Percentiles rank a stretch among this genome's conserved stretches.
phyloP scores from a whole-genome alignment of 1,140 invertebrate species.

The Laupala kohalensis region DNA sequence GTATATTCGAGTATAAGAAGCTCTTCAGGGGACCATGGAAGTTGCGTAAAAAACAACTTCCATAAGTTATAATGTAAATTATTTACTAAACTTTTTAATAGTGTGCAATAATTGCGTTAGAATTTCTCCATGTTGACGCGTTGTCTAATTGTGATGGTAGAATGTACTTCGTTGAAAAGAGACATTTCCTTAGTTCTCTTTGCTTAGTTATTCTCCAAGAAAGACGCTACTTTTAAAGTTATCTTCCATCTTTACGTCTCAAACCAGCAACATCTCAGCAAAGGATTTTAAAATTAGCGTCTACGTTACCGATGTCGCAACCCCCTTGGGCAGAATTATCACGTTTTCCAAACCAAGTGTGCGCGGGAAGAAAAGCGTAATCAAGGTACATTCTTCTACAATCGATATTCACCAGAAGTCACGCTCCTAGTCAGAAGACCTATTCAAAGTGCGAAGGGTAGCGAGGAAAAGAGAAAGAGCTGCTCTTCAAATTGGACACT shows the following conservation, averaged over 20 bases:
- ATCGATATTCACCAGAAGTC: neutral
- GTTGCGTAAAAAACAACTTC: no score
- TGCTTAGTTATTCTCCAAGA: no score
- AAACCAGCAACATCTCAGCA: neutral
- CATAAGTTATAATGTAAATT: no score
- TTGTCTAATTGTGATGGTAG: no score
- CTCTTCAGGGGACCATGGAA: no score
- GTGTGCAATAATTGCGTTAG: no score
- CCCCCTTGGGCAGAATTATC: neutral
- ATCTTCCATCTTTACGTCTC: neutral
- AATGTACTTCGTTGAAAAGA: no score
- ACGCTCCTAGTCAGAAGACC: neutral
- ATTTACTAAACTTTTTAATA: no score
- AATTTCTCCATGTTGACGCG: no score
- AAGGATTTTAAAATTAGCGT: neutral
- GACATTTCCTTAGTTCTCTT: no score
- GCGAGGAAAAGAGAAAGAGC: no score
- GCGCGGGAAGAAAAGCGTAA: neutral
- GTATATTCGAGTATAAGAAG: no score
- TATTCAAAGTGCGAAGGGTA: neutral
- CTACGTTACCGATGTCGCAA: neutral
- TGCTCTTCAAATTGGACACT: neutral
- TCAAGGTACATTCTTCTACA: neutral
- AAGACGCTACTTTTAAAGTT: neutral
- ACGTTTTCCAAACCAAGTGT: neutral